phyloP scores from a whole-genome alignment of 1,140 invertebrate genomes.

The Hylyphantes graminicola region DNA sequence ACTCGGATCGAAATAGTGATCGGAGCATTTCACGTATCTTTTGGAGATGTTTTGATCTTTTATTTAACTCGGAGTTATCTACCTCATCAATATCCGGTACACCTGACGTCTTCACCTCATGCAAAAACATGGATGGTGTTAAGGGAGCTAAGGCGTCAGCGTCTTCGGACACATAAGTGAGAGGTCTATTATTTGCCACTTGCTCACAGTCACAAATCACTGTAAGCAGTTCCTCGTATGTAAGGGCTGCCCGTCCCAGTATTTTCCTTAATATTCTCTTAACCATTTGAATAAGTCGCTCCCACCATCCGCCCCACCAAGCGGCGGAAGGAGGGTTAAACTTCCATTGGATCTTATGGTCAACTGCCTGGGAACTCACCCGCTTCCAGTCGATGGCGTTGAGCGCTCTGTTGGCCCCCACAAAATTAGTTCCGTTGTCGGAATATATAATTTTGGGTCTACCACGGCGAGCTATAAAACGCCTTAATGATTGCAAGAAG shows the following conservation, averaged over 20 bases:
- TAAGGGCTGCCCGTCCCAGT: neutral
- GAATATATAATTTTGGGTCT: neutral
- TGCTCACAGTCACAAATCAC: neutral
- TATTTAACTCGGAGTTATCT: neutral
- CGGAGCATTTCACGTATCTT: neutral
- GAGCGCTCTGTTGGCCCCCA: neutral
- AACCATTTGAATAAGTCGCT: neutral
- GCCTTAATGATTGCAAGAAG: slow-evolving; percentile 7
- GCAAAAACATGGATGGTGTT: neutral
- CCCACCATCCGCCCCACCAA: neutral
- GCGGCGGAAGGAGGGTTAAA: neutral
- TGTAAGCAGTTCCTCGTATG: neutral
- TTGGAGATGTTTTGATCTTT: neutral
- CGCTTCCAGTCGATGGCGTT: neutral
- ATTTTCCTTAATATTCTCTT: slow-evolving; percentile 1
- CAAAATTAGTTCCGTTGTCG: neutral
- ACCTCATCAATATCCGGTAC: neutral
- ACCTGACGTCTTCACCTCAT: neutral
- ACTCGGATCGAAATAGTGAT: neutral
- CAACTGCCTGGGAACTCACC: neutral
- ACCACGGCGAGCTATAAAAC: neutral
- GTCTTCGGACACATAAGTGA: neutral
- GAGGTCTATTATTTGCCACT: too few relatives aligned
- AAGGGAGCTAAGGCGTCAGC: neutral
- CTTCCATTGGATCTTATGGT: neutral